A percentile compares a stretch with the other conserved stretches of the same genome.
phyloP scores from a whole-genome alignment of 2,888 invertebrate genomes.

The Phaonia tiefii region DNA sequence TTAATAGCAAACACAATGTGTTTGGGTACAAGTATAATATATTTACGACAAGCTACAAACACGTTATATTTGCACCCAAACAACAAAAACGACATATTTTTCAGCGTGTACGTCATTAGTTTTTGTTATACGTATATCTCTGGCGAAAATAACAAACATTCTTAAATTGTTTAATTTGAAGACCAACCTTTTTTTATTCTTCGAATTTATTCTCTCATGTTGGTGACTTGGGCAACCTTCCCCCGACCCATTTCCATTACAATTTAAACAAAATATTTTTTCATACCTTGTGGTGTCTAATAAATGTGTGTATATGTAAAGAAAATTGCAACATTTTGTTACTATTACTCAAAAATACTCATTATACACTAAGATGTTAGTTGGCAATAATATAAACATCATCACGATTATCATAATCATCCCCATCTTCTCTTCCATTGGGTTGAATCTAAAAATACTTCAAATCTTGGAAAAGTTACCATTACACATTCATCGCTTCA shows the following conservation, averaged over 20 bases:
- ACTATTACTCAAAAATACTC: constrained; percentile 10
- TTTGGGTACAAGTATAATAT: too few species aligned
- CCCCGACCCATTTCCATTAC: neutral
- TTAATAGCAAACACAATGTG: too few species aligned
- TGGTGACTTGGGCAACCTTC: constrained; percentile 3
- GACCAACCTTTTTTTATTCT: too few species aligned
- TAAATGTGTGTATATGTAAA: constrained; percentile 33
- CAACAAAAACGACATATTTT: too few species aligned
- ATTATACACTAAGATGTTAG: constrained; percentile 3
- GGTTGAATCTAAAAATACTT: neutral
- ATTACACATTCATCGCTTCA: neutral
- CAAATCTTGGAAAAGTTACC: neutral
- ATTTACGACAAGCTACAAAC: too few species aligned
- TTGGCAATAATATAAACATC: too few species aligned
- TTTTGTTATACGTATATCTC: too few species aligned
- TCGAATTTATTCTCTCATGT: too few species aligned
- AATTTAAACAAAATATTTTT: constrained; percentile 11
- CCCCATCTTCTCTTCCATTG: neutral
- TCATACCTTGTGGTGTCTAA: constrained; percentile 13
- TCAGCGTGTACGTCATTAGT: too few species aligned
- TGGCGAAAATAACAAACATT: too few species aligned
- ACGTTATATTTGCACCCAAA: too few species aligned
- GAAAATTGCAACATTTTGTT: constrained; percentile 47
- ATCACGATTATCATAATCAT: neutral
- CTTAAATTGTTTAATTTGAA: too few species aligned